Evolutionary conservation across 2,888 invertebrate genomes (phyloP).

Genomic region (Pherbina coryleti): DNA sequence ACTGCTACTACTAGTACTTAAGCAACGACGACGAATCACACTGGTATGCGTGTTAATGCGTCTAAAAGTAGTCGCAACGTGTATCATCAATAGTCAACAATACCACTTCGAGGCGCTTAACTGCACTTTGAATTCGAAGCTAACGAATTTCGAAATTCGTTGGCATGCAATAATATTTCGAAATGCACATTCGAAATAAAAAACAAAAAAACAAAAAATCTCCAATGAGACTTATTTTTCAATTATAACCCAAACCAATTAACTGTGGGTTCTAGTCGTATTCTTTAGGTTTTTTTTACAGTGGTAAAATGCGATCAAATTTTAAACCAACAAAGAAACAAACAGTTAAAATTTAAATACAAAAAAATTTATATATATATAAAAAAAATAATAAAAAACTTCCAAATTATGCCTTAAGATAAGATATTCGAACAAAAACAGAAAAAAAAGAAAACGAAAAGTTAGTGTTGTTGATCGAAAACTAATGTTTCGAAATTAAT

Average conservation of each 20-base stretch:
- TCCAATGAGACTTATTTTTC: constrained; percentile 1
- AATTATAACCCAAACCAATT: not conserved
- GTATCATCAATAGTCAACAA: not conserved
- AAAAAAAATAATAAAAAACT: constrained; percentile 14
- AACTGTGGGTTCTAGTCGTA: constrained; percentile 10
- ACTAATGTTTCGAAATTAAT: constrained; percentile 9
- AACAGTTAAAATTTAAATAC: not conserved
- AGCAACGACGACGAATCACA: constrained; percentile 20
- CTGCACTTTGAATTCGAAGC: constrained; percentile 10
- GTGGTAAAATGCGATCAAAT: not conserved
- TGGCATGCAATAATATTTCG: constrained; percentile 16
- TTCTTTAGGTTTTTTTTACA: constrained; percentile 20
- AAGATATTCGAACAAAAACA: constrained; percentile 14
- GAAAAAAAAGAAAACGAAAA: not conserved
- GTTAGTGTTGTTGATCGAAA: constrained; percentile 26
- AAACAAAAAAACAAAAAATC: not conserved
- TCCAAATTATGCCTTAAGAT: constrained; percentile 39
- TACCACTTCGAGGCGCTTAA: not conserved
- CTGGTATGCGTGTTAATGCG: not conserved
- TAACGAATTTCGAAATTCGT: constrained; percentile 11
- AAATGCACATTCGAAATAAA: not conserved
- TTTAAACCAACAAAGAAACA: not conserved
- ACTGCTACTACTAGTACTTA: constrained; percentile 25
- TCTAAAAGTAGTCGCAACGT: too few species aligned
- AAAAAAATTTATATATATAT: constrained; percentile 7